A percentile compares a stretch with the other conserved stretches of the same genome.
Evolutionary conservation across 2,113 vertebrate species (phyloP).

Genomic region (Carassius gibelio): DNA sequence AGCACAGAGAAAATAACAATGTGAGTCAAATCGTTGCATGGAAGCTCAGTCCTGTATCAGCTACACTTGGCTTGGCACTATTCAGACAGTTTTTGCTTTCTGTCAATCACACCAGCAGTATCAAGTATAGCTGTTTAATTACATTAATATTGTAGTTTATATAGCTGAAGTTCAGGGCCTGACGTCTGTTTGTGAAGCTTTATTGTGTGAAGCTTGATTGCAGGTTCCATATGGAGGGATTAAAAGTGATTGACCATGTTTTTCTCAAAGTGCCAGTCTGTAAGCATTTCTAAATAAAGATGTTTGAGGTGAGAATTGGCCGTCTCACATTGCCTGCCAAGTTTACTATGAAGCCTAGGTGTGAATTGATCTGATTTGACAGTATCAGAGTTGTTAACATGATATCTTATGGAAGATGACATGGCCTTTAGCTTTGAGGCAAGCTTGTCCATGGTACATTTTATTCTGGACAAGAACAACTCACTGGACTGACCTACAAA

Average conservation of each 20-base stretch:
- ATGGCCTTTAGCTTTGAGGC: neutral
- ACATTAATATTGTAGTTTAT: neutral
- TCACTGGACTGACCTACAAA: neutral
- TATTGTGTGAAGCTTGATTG: conserved; percentile 11
- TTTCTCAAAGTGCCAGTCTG: neutral
- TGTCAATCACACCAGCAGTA: neutral
- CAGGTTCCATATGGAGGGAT: conserved; percentile 9
- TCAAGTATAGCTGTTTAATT: neutral
- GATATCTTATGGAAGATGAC: conserved; percentile 3
- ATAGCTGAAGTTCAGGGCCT: neutral
- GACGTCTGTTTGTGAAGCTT: neutral
- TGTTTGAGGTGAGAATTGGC: neutral
- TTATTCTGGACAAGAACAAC: neutral
- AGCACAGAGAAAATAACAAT: conserved; percentile 15
- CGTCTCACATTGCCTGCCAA: neutral
- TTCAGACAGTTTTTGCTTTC: conserved; percentile 1
- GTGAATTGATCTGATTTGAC: conserved; percentile 12
- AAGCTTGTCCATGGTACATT: neutral
- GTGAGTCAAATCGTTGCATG: neutral
- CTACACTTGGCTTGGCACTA: neutral
- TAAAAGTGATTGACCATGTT: conserved; percentile 31
- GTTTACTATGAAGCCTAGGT: neutral
- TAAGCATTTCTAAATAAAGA: neutral
- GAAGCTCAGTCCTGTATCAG: conserved; percentile 11
- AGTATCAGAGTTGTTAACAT: neutral